Evolutionary conservation across 2,888 invertebrate species (phyloP).

Genomic region (Frankliniella intonsa): DNA sequence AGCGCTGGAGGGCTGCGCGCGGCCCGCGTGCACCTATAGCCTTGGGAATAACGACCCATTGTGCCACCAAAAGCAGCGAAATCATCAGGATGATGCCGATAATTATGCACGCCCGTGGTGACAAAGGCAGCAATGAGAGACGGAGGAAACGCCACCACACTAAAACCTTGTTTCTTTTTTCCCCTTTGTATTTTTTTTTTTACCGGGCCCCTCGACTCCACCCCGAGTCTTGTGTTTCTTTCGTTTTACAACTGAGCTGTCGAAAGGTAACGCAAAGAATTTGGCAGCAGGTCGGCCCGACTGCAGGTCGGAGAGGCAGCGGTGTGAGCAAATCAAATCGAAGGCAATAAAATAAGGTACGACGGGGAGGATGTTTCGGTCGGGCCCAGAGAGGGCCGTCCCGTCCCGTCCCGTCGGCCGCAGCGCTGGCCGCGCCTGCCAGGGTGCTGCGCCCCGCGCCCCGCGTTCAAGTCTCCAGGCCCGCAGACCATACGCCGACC

Average conservation of each 20-base stretch:
- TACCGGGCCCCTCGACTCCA: not conserved
- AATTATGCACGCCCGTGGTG: conserved; percentile 12
- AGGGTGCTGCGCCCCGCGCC: not conserved
- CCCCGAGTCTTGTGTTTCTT: not conserved
- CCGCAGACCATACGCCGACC: too few relatives aligned
- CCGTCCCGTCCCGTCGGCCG: too few relatives aligned
- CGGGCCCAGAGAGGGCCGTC: too few relatives aligned
- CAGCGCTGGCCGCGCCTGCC: too few relatives aligned
- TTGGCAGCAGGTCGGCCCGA: not conserved
- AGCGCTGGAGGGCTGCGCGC: not conserved
- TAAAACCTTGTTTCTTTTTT: not conserved
- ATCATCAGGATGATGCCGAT: not conserved
- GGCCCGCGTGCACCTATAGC: not conserved
- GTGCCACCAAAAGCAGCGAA: not conserved
- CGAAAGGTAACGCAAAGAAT: conserved; percentile 16
- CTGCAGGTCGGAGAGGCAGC: not conserved
- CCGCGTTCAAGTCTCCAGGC: not conserved
- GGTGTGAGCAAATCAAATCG: not conserved
- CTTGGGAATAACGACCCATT: conserved; percentile 20
- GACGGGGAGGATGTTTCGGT: not conserved
- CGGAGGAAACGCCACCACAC: not conserved
- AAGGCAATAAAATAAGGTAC: not conserved
- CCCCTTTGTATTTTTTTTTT: not conserved
- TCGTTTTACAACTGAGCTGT: not conserved
- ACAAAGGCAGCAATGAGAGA: not conserved